These are phyloP conservation scores for Microplitis deprimator DNA, from an alignment of 2,888 invertebrate genomes.

Conservation along the genomic window DNA sequence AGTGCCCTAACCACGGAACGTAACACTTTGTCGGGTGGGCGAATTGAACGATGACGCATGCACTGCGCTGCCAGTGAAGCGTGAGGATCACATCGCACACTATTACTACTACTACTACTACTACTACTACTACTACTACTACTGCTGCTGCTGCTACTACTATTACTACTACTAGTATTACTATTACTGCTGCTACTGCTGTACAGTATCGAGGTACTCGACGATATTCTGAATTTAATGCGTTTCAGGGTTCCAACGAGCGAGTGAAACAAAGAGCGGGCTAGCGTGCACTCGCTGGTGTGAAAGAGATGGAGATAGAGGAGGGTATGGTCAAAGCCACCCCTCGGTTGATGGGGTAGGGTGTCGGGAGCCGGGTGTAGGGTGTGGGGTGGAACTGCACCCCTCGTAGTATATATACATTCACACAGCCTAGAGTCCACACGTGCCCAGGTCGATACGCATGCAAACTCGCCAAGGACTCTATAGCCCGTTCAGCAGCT, in stretches of 20 bases:
- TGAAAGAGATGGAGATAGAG: too few relatives aligned
- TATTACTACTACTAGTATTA: too few relatives aligned
- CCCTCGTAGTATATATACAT: slow-evolving; percentile 50
- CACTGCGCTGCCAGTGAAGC: slow-evolving; percentile 36
- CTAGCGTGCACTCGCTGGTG: too few relatives aligned
- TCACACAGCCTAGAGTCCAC: slow-evolving; percentile 54
- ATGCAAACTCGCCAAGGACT: slow-evolving; percentile 48
- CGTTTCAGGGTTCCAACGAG: slow-evolving; percentile 53
- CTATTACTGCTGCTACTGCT: too few relatives aligned
- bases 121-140: too few relatives aligned
- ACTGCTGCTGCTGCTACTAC: too few relatives aligned
- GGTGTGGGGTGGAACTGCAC: slow-evolving; percentile 57
- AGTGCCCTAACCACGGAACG: slow-evolving; percentile 36
- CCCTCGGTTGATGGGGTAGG: slow-evolving; percentile 52
- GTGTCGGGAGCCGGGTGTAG: slow-evolving; percentile 61
- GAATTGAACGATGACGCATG: slow-evolving; percentile 44
- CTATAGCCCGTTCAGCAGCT: slow-evolving; percentile 37
- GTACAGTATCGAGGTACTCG: slow-evolving; percentile 12
- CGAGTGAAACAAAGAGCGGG: slow-evolving; percentile 30
- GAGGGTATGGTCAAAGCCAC: slow-evolving; percentile 57
- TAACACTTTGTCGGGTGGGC: slow-evolving; percentile 34
- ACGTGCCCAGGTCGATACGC: slow-evolving; percentile 63
- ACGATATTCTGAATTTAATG: slow-evolving; percentile 59
- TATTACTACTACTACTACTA: neutral
- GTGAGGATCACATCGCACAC: slow-evolving; percentile 32